Base-by-base conservation (phyloP, 2,797 vertebrate genomes). In the Triplophysa yarkandensis region DNA sequence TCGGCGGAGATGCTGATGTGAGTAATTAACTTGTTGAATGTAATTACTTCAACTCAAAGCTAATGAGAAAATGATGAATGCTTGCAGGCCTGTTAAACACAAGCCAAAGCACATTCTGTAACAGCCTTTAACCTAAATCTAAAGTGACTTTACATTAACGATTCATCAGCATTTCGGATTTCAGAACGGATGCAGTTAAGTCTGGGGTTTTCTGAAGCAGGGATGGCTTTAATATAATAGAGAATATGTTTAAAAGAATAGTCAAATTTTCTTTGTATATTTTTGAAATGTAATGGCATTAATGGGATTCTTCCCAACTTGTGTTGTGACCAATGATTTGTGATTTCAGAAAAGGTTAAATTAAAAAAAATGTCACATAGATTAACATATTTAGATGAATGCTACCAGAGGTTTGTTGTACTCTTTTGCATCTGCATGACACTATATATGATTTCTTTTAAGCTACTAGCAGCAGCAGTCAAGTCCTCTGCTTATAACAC, bases 1-100 rank as follows among this genome's bases (percentile, higher is more conserved):
- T 64, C 32, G 43, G 32, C 46, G 39, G 57, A 36, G 21, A 71
- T 54, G 57, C 23, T 21, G 17, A n/a, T 48, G 1, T 2, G 44
- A 52, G 60, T 54, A 64, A 72, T 64, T 64, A 54, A 64, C 23
- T 21, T 28, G 60, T 54, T 54, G 44, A 52, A 54, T 52, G 32
- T 23, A 64, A 55, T 73, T n/a, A 73, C 58, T 36, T 28, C 48
- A 52, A 32, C n/a, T 60, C 27, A 41, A 30, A 36, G 58, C 65
- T 52, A 77, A 72, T 44, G 69, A 77, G 61, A 52, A 46, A 32
- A 39, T 52, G 14, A 72, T 60, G 68, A 65, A 71, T 57, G 34
- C 61, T 77, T 54, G 58, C 43, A 2, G 69, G 44, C 44, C 50
- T 66, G 63, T 23, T 61, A 62, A 50, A 71, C 58, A 39, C 6